Percentiles rank a stretch among this genome's conserved stretches.
These are phyloP conservation scores for Grammomys surdaster DNA, from an alignment of 2,113 vertebrate species.

Conservation along the genomic window DNA sequence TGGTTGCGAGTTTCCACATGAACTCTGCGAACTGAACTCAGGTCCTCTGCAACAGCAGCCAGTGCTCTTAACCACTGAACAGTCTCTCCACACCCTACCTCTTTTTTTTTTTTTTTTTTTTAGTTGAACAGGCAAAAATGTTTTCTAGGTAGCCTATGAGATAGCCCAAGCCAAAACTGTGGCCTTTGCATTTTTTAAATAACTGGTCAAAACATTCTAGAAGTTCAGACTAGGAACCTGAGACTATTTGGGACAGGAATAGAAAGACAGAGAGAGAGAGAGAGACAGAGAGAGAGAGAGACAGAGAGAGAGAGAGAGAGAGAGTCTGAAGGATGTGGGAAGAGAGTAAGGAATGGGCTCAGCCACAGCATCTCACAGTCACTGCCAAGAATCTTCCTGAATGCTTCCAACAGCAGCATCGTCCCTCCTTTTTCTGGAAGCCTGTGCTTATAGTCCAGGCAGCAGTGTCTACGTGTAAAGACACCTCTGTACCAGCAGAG, in stretches of 20 bases:
- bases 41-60: neutral
- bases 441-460: too few relatives aligned
- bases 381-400: neutral
- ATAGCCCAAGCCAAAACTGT: neutral
- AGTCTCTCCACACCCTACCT: neutral
- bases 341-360: neutral
- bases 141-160: neutral
- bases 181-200: slow-evolving; percentile 2
- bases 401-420: neutral
- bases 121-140: slow-evolving; percentile 29
- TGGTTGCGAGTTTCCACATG: neutral
- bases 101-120: neutral
- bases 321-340: neutral
- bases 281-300: too few relatives aligned
- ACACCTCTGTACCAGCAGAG: slow-evolving; percentile 73
- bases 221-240: neutral
- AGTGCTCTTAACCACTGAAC: neutral
- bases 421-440: neutral
- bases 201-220: slow-evolving; percentile 32
- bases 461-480: slow-evolving; percentile 18
- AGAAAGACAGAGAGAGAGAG: too few relatives aligned
- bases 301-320: neutral
- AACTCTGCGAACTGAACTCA: neutral
- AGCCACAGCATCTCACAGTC: neutral
- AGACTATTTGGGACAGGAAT: neutral